Evolutionary conservation across 2,797 vertebrate genomes (phyloP).

Genomic region (Falco peregrinus): DNA sequence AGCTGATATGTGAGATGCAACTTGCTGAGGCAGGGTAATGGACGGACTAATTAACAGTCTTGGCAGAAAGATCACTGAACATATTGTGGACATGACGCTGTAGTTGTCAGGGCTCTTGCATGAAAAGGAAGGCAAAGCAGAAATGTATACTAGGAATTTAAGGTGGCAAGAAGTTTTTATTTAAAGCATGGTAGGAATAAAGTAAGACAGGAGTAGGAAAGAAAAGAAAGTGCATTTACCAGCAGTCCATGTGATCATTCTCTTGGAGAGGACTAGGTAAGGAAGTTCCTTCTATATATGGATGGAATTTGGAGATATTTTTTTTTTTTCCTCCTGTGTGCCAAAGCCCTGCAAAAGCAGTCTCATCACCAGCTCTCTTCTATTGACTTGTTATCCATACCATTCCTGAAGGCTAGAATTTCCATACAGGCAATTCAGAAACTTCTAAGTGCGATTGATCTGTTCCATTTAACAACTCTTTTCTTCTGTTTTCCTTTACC

Average conservation of each 20-base stretch:
- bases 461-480: background rate
- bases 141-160: background rate
- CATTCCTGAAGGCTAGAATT: background rate
- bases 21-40: background rate
- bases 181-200: background rate
- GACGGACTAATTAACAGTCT: background rate
- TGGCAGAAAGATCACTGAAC: background rate
- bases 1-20: background rate
- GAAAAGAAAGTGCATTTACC: background rate
- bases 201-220: background rate
- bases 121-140: background rate
- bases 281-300: background rate
- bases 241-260: background rate
- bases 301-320: rapidly evolving
- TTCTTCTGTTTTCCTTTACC: background rate
- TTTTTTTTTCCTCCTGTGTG: background rate
- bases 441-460: background rate
- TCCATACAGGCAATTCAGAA: background rate
- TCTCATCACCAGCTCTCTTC: background rate
- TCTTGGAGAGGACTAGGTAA: background rate
- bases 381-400: background rate
- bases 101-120: background rate
- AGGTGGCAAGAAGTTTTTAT: background rate
- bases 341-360: background rate
- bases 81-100: rapidly evolving